Evolutionary conservation across 1,140 invertebrate genomes (phyloP).

Genomic region (Diploscapter pachys): DNA sequence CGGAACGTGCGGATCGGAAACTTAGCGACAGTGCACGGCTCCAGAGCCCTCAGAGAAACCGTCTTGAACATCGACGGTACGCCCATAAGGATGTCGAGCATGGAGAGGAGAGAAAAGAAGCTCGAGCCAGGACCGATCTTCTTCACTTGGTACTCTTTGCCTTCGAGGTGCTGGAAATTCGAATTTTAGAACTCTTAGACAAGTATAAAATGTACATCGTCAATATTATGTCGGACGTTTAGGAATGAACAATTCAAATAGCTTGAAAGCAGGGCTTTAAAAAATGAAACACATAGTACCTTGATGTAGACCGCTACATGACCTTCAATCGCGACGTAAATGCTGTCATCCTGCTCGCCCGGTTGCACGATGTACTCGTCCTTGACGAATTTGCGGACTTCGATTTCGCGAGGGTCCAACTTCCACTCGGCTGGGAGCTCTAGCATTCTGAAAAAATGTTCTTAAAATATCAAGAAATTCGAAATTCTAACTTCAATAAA

Average conservation of each 20-base stretch:
- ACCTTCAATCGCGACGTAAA: constrained; percentile 92
- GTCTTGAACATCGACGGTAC: constrained; percentile 66
- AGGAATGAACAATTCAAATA: no score
- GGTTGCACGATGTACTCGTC: constrained; percentile 46
- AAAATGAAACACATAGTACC: no score
- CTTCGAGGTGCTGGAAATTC: constrained; percentile 23
- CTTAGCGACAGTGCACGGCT: constrained; percentile 82
- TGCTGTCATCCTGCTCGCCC: constrained; percentile 89
- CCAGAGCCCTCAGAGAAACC: constrained; percentile 84
- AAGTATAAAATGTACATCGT: no score
- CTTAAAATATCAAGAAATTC: background rate
- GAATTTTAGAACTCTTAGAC: no score
- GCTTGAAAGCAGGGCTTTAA: no score
- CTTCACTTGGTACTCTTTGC: constrained; percentile 71
- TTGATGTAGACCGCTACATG: constrained; percentile 84
- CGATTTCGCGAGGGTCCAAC: constrained; percentile 51
- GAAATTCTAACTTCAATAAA: background rate
- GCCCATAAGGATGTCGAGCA: constrained; percentile 84
- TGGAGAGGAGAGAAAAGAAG: constrained; percentile 90
- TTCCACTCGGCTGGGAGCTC: constrained; percentile 51
- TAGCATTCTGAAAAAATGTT: constrained; percentile 44
- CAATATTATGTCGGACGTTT: no score
- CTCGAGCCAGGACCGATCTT: constrained; percentile 86
- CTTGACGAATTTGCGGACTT: constrained; percentile 44
- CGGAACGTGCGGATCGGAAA: constrained; percentile 56